These are phyloP conservation scores for Epinephelus awoara DNA, from an alignment of 2,797 vertebrate species.

Conservation along the genomic window DNA sequence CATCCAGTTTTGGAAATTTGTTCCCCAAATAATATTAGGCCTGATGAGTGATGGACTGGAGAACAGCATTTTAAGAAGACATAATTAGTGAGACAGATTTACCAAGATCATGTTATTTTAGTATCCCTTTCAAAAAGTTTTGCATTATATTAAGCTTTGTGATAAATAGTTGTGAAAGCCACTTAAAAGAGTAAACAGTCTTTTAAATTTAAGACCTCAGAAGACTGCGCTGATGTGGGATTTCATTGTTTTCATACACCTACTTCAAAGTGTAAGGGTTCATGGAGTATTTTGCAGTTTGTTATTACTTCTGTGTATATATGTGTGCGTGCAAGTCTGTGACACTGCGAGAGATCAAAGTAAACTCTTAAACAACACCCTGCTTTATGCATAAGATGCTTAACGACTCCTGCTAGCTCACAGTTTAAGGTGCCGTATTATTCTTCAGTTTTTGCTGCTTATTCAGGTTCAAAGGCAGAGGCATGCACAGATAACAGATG, in stretches of 20 bases:
- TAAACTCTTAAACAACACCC: constrained; percentile 65
- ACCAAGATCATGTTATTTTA: constrained; percentile 2
- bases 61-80: no score
- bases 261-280: constrained; percentile 66
- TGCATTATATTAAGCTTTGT: constrained; percentile 30
- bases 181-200: constrained; percentile 40
- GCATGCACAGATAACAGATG: constrained; percentile 15
- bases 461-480: constrained; percentile 41
- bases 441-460: constrained; percentile 28
- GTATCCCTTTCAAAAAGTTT: constrained; percentile 36
- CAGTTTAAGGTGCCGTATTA: constrained; percentile 46
- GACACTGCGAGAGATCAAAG: constrained; percentile 70
- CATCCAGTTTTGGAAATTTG: constrained; percentile 14
- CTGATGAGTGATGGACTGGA: no score
- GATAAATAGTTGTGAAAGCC: constrained; percentile 29
- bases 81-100: background rate
- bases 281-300: constrained; percentile 43
- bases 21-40: background rate
- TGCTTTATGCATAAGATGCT: constrained; percentile 68
- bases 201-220: constrained; percentile 50
- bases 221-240: constrained; percentile 44
- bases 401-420: constrained; percentile 52
- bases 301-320: constrained; percentile 33
- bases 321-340: constrained; percentile 18
- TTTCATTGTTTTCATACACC: constrained; percentile 54